Evolutionary conservation across 1,140 invertebrate genomes (phyloP), one percentile per base, ranked within the genome.

Genomic region (Bombus terrestris): DNA sequence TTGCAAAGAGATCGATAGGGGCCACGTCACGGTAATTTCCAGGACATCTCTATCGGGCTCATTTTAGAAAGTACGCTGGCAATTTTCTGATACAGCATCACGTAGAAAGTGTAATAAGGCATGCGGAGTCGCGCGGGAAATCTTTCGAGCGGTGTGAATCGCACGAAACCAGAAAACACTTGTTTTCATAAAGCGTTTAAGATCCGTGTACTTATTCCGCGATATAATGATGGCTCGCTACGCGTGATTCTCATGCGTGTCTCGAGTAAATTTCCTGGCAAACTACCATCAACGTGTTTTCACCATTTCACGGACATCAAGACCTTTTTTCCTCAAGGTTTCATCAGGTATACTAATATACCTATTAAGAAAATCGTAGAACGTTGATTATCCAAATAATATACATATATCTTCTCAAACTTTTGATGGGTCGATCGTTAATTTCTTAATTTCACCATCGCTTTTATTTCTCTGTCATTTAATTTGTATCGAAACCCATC

Each of bases 71-170:
- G 87, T 88, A 37, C 64, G 37, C 62, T 57, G 80, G 43, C 68
- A 66, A 87, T 88, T 88, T 88, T 82, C 86, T 87, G 86, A 87
- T 87, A 83, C 64, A 75, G n/a, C 71, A 71, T 84, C 69, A 69
- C n/a, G 69, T 88, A 88, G 87, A 88, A 88, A 88, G 86, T 88
- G 78, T 78, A 79, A 88, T 87, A 72, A 84, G 32, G 47, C n/a
- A 32, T 39, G 32, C n/a, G 43, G 5, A 18, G 22, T 66, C 28
- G 64, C 68, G 75, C 85, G 79, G 87, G 71, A 88, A 88, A 88
- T 87, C 85, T 68, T 69, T 43, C 18, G 64, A 32, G 71, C 13
- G 3, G 28, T 81, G 83, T 68, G 85, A 88, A 83, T 83, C 80
- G 86, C 86, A 41, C 15, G 59, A 28, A 75, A 64, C 73, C 80